Evolutionary conservation across 1,140 invertebrate genomes (phyloP), one percentile per base, ranked within the genome.

Genomic region (Lepidotrigona ventralis): DNA sequence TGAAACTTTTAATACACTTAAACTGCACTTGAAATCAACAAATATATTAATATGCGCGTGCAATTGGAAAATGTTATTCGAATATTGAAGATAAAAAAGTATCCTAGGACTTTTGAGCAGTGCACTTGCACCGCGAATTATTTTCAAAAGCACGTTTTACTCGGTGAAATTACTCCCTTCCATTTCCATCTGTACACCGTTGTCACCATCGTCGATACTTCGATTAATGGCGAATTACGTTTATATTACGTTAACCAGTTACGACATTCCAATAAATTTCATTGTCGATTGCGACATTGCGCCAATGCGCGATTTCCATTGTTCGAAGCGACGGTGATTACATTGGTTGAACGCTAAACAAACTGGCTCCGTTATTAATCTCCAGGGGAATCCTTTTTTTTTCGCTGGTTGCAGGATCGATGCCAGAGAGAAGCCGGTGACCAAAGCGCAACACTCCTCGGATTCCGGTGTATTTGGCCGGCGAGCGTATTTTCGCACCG

Each of bases 401-500:
- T 81, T 87, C 81, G 83, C 88, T 78, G 93, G 93, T 95, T 96
- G 14, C 95, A 98, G 97, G 92, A 96, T 97, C 92, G 97, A 97
- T 93, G 96, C 97, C 6, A 95, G 97, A 78, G 97, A 97, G 83
- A 97, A 97, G 90, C 95, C 96, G 76, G 94, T 97, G 80, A 95
- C 95, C 33, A 95, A 96, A 76, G 96, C 96, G 21, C 93, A 95
- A 15, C 97, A 98, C 93, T 97, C 96, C 96, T 97, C 97, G 53
- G 96, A 96, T 73, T 95, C 96, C 51, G 96, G 96, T 89, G 96
- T 97, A 86, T 98, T 98, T 93, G 97, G 97, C 58, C 96, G 96
- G 64, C 95, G 97, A 81, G 97, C 97, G 64, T 96, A 96, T 93
- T 98, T 98, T 94, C 95, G 96, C 78, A 93, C 93, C 12, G 95